phyloP scores from a whole-genome alignment of 2,888 invertebrate species.

The Lydus trimaculatus region DNA sequence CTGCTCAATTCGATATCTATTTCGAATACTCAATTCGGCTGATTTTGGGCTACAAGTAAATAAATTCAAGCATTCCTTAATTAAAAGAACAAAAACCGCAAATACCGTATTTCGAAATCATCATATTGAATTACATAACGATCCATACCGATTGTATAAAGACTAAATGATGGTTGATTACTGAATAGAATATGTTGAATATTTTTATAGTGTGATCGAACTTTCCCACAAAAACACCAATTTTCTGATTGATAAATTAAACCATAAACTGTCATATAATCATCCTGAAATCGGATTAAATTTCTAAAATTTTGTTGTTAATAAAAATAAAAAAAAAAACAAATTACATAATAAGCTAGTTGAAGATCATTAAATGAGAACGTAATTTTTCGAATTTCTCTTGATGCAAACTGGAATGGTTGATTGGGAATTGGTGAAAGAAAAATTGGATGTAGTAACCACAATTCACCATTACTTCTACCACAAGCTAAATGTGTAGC shows the following conservation, averaged over 20 bases:
- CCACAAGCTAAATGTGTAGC: constrained; percentile 68
- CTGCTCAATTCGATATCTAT: constrained; percentile 70
- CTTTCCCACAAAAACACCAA: constrained; percentile 69
- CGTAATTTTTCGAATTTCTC: constrained; percentile 62
- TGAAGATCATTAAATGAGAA: constrained; percentile 65
- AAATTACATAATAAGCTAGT: constrained; percentile 67
- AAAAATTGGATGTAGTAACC: constrained; percentile 68
- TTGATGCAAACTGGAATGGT: constrained; percentile 62
- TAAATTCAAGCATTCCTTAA: background rate
- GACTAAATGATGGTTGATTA: constrained; percentile 55
- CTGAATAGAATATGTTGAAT: constrained; percentile 67
- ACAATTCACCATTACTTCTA: constrained; percentile 65
- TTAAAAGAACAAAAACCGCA: constrained; percentile 14
- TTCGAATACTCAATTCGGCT: constrained; percentile 58
- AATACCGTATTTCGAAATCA: constrained; percentile 19
- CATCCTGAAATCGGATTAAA: constrained; percentile 60
- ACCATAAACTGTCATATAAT: constrained; percentile 63
- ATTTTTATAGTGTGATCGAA: constrained; percentile 67
- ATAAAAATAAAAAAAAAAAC: no score
- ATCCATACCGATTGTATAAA: constrained; percentile 69
- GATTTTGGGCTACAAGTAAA: constrained; percentile 21
- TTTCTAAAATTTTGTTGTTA: background rate
- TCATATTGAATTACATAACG: constrained; percentile 66
- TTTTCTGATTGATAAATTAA: constrained; percentile 58
- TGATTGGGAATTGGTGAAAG: constrained; percentile 60